These are phyloP conservation scores for Vireo altiloquus DNA, from an alignment of 2,113 vertebrate genomes.

Conservation along the genomic window DNA sequence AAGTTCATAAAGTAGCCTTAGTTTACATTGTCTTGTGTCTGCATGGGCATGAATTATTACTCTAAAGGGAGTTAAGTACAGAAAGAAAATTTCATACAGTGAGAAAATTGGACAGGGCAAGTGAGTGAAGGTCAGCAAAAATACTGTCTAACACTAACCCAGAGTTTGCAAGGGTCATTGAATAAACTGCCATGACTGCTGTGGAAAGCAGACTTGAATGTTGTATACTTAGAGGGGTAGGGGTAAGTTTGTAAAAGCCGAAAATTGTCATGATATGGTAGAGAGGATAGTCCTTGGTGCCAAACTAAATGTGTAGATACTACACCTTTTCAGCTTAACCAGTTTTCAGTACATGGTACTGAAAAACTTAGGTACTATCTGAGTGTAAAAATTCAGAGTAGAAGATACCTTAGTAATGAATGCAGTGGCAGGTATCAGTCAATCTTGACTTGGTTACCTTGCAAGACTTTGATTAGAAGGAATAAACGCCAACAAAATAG, in stretches of 20 bases:
- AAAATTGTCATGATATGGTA: not conserved
- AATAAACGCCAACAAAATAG: not conserved
- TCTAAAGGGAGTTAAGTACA: not conserved
- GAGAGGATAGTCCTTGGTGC: not conserved
- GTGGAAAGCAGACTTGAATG: not conserved
- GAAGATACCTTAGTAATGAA: not conserved
- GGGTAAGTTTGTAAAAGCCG: not conserved
- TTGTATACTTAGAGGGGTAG: not conserved
- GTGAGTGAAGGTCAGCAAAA: not conserved
- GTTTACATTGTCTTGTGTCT: not conserved
- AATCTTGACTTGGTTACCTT: not conserved
- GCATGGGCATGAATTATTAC: not conserved
- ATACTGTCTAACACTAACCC: not conserved
- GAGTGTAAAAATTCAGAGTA: not conserved
- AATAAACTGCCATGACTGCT: not conserved
- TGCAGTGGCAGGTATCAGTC: not conserved
- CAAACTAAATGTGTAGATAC: not conserved
- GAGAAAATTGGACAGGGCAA: not conserved
- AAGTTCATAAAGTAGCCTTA: not conserved
- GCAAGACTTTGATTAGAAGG: not conserved
- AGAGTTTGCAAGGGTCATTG: not conserved
- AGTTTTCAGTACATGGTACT: not conserved
- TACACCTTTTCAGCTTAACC: not conserved
- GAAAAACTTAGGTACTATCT: not conserved
- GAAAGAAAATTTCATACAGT: not conserved